Evolutionary conservation across 2,888 invertebrate genomes (phyloP).

Genomic region (Dromius quadrimaculatus): DNA sequence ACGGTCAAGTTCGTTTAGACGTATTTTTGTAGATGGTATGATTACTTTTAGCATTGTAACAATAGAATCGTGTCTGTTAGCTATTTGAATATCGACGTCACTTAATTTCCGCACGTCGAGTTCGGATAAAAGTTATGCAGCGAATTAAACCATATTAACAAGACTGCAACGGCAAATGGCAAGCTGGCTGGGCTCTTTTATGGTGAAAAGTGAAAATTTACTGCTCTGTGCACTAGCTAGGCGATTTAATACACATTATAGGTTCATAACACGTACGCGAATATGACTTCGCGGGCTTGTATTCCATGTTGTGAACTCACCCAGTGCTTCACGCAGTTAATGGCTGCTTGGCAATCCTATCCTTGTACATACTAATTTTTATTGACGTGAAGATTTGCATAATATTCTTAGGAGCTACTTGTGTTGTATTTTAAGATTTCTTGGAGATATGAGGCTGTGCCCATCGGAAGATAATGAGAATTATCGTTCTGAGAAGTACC

Average conservation of each 20-base stretch:
- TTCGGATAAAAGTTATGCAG: slow-evolving; percentile 15
- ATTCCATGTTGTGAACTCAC: not conserved
- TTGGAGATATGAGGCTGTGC: too few relatives aligned
- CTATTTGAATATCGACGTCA: too few relatives aligned
- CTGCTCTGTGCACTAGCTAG: slow-evolving; percentile 7
- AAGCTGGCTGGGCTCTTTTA: slow-evolving; percentile 6
- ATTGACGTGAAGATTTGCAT: slow-evolving; percentile 49
- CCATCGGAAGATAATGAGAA: too few relatives aligned
- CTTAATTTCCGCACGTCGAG: not conserved
- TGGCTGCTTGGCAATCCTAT: slow-evolving; percentile 1
- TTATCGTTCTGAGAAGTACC: too few relatives aligned
- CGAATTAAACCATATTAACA: slow-evolving; percentile 48
- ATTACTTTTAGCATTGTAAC: too few relatives aligned
- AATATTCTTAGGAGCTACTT: slow-evolving; percentile 41
- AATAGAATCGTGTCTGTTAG: not conserved
- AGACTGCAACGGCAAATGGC: not conserved
- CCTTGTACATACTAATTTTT: slow-evolving; percentile 49
- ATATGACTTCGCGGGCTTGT: slow-evolving; percentile 30
- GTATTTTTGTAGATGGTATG: too few relatives aligned
- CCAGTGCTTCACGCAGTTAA: not conserved
- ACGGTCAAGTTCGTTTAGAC: too few relatives aligned
- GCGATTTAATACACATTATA: slow-evolving; percentile 50
- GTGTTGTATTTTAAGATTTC: slow-evolving; percentile 30
- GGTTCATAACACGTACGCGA: slow-evolving; percentile 51
- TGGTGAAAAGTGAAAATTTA: slow-evolving; percentile 53